Evolutionary conservation across 1,140 invertebrate genomes (phyloP).

Genomic region (Elysia chlorotica): DNA sequence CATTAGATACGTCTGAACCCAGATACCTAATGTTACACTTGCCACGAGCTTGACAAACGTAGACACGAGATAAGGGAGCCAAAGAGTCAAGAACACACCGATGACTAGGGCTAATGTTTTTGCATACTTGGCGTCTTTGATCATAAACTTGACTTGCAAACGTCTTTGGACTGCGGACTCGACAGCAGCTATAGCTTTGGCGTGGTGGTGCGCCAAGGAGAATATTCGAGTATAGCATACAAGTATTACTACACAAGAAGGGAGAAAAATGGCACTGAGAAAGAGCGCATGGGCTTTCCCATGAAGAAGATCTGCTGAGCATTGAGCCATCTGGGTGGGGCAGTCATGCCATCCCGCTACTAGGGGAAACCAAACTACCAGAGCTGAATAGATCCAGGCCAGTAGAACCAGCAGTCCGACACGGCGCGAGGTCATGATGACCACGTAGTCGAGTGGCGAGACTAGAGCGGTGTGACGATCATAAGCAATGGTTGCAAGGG

Average conservation of each 20-base stretch:
- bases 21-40: slow-evolving; percentile 64
- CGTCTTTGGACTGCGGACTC: slow-evolving; percentile 66
- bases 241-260: slow-evolving; percentile 63
- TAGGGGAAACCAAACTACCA: slow-evolving; percentile 67
- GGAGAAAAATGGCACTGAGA: slow-evolving; percentile 42
- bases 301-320: slow-evolving; percentile 41
- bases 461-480: slow-evolving; percentile 71
- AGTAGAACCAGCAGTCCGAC: slow-evolving; percentile 68
- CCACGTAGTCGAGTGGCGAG: slow-evolving; percentile 68
- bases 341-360: slow-evolving; percentile 59
- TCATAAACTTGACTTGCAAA: slow-evolving; percentile 35
- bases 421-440: slow-evolving; percentile 70
- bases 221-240: slow-evolving; percentile 73
- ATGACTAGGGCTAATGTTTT: slow-evolving; percentile 71
- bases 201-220: slow-evolving; percentile 70
- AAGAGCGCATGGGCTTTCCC: slow-evolving; percentile 34
- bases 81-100: slow-evolving; percentile 69
- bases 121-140: slow-evolving; percentile 65
- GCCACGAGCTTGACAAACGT: slow-evolving; percentile 66
- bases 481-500: slow-evolving; percentile 71
- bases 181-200: slow-evolving; percentile 71
- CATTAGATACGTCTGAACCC: slow-evolving; percentile 66
- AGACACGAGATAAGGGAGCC: slow-evolving; percentile 71
- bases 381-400: slow-evolving; percentile 70
- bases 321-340: slow-evolving; percentile 64